Base-by-base conservation (phyloP, 2,113 vertebrate genomes). In the Mola mola region DNA sequence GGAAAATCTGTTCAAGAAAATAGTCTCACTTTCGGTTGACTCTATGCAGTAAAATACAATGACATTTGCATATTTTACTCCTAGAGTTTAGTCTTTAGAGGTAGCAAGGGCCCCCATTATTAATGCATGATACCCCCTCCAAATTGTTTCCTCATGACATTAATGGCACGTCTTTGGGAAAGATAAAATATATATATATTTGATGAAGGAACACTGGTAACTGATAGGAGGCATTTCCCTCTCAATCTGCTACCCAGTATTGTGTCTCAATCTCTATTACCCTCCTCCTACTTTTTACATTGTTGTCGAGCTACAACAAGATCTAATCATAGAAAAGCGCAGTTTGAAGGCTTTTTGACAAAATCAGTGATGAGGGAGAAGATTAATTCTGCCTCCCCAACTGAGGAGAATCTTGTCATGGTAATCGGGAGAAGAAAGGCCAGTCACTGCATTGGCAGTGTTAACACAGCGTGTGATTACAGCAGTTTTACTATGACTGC, bases 381-480 rank as follows among this genome's bases (percentile, higher is more conserved):
- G 20, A 67, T 33, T 41, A 43, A 44, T 16, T 8, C 7, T 8
- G 19, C 6, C 0, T 4, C 16, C 24, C 1, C 12, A 26, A 21
- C 37, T 10, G 41, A 50, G 38, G 15, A 48, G 31, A 38, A 34
- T 44, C 22, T 31, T 42, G 49, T 56, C 33, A 38, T 21, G 19
- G 12, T 48, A 12, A 41, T 62, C 56, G 59, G 42, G 19, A 31
- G 33, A 70, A 61, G 44, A 61, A 78, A 69, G 36, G 47, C 56
- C 40, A 8, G 21, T 17, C 49, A 4, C 15, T 40, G 40, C 16
- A 17, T 61, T 51, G 16, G 49, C 8, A 44, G 33, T 70, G 16
- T 72, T 57, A 55, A 75, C n/a, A 28, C 15, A 72, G 38, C 34
- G 11, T 34, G 36, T 65, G 66, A 75, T 69, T 50, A 43, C 34